phyloP scores from a whole-genome alignment of 2,797 vertebrate genomes.

The Mus caroli region DNA sequence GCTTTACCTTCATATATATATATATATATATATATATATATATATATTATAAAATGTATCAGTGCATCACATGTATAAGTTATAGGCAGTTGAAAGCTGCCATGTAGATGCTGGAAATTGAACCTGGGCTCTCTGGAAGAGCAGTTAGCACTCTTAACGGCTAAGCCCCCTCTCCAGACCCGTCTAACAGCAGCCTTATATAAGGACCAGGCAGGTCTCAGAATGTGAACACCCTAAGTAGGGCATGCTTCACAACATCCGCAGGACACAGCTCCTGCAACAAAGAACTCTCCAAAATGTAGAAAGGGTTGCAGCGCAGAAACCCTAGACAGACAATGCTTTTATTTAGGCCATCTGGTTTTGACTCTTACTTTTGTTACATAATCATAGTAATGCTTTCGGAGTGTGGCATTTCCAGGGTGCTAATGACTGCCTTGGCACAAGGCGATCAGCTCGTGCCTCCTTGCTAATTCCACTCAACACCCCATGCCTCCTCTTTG shows the following conservation, averaged over 20 bases:
- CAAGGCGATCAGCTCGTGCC: slow-evolving; percentile 64
- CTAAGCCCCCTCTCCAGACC: background rate
- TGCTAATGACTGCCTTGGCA: slow-evolving; percentile 74
- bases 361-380: slow-evolving; percentile 70
- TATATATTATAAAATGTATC: too few species aligned
- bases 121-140: background rate
- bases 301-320: background rate
- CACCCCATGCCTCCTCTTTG: slow-evolving; percentile 70
- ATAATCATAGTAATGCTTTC: slow-evolving; percentile 66
- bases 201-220: background rate
- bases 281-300: slow-evolving; percentile 9
- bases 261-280: background rate
- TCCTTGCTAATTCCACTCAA: slow-evolving; percentile 71
- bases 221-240: background rate
- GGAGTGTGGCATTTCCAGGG: slow-evolving; percentile 68
- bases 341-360: slow-evolving; percentile 72
- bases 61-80: too few species aligned
- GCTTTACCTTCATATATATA: background rate
- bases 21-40: too few species aligned
- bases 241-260: background rate
- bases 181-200: background rate
- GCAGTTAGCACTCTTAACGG: background rate
- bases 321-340: slow-evolving; percentile 56
- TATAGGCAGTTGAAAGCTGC: background rate
- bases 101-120: background rate